Percentiles rank a stretch among this genome's conserved stretches.
Conservation (phyloP, 2,797 vertebrate genomes). For the Corythornis leucogaster region DNA sequence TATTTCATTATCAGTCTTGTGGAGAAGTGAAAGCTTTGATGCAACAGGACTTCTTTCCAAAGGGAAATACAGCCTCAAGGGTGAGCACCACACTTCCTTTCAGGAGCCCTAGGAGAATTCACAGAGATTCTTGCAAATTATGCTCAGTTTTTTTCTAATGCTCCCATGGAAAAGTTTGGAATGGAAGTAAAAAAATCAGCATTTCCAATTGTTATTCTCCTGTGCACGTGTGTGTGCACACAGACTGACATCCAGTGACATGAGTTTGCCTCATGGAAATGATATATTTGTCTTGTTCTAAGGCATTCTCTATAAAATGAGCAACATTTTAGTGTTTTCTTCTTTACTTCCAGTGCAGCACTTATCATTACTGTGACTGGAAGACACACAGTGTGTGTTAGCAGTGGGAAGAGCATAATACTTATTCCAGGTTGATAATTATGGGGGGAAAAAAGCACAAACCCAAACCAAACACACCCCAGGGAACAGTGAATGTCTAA, state of each 20-base stretch:
- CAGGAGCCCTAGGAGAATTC: conserved; percentile 20
- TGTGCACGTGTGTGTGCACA: neutral
- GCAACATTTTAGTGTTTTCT: neutral
- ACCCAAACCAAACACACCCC: no score
- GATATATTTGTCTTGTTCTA: neutral
- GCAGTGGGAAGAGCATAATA: neutral
- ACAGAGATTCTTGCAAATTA: neutral
- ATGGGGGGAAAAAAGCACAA: neutral
- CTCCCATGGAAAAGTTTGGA: neutral
- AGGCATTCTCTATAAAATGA: neutral
- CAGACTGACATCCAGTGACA: rapidly evolving
- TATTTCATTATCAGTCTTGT: neutral
- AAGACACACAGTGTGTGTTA: neutral
- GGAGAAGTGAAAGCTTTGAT: neutral
- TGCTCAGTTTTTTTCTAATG: neutral
- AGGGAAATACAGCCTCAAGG: conserved; percentile 5
- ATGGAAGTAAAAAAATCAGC: neutral
- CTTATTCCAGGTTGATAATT: neutral
- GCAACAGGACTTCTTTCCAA: neutral
- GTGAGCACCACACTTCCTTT: conserved; percentile 7
- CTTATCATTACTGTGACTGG: neutral
- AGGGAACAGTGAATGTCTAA: neutral
- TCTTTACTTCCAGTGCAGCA: neutral
- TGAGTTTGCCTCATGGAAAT: neutral
- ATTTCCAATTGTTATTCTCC: neutral